Evolutionary conservation across 1,140 invertebrate genomes (phyloP).

Genomic region (Aricia agestis): DNA sequence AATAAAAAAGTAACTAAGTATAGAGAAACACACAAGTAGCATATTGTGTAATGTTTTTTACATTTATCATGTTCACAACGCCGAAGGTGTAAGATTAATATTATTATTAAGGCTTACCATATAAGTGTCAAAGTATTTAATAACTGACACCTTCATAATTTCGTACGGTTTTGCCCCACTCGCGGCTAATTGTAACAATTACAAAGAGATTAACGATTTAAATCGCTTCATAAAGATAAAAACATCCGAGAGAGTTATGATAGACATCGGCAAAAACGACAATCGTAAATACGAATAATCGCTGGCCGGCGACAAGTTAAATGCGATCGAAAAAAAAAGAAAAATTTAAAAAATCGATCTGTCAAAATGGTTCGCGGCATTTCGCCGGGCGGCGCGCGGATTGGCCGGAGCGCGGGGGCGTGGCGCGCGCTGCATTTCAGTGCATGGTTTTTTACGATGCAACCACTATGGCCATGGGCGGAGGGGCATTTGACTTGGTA

Average conservation of each 20-base stretch:
- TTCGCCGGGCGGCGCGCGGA: conserved; percentile 46
- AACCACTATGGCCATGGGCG: conserved; percentile 38
- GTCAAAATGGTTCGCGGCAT: conserved; percentile 70
- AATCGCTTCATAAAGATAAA: conserved; percentile 42
- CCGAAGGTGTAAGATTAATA: not conserved
- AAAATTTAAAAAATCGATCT: conserved; percentile 69
- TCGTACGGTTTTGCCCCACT: not conserved
- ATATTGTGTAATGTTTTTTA: no score
- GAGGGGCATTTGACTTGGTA: conserved; percentile 48
- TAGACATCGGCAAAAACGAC: conserved; percentile 57
- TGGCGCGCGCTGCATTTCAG: conserved; percentile 60
- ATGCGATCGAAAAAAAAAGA: conserved; percentile 41
- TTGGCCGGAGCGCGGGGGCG: conserved; percentile 53
- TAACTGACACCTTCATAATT: conserved; percentile 4
- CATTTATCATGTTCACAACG: no score
- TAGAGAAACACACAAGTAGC: no score
- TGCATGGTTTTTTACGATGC: conserved; percentile 47
- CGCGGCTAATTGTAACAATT: conserved; percentile 26
- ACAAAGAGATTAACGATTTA: conserved; percentile 33
- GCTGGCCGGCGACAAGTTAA: conserved; percentile 52
- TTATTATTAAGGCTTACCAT: not conserved
- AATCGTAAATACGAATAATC: conserved; percentile 51
- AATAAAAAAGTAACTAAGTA: no score
- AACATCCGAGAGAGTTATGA: conserved; percentile 47
- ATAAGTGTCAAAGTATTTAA: conserved; percentile 1